Percentiles rank a stretch among this genome's conserved stretches.
phyloP scores from a whole-genome alignment of 1,140 invertebrate species.

The Chironomus striatipennis region DNA sequence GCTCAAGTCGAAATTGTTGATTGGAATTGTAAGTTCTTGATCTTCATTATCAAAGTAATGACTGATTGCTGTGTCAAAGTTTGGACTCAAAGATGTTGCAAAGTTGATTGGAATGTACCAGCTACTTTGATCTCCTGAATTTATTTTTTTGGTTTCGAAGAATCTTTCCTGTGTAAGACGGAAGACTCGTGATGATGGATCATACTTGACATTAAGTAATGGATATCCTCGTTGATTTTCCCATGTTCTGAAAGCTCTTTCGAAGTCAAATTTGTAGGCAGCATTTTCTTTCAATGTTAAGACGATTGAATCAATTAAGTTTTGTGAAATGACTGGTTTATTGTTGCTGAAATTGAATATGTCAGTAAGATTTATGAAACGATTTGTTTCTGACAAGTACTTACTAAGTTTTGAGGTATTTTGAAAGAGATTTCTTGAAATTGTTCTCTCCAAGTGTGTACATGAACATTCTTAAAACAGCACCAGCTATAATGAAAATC shows the following conservation, averaged over 20 bases:
- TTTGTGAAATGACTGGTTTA: not conserved
- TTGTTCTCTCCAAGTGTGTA: slow-evolving; percentile 60
- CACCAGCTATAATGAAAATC: slow-evolving; percentile 41
- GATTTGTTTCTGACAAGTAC: not conserved
- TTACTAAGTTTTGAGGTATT: slow-evolving; percentile 34
- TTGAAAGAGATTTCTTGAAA: not conserved
- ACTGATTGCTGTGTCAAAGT: not conserved
- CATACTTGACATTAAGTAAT: not conserved
- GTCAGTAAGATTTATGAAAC: not conserved
- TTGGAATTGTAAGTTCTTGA: not conserved
- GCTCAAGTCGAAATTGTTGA: not conserved
- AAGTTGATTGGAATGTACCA: not conserved
- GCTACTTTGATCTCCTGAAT: not conserved
- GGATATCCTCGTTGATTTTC: not conserved
- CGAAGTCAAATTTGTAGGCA: not conserved
- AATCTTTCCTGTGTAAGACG: not conserved
- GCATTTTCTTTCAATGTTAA: not conserved
- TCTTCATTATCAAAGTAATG: not conserved
- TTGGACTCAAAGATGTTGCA: not conserved
- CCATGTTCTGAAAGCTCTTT: not conserved
- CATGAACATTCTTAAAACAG: slow-evolving; percentile 87
- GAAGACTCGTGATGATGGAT: not conserved
- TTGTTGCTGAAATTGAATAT: not conserved
- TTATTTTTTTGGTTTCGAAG: not conserved
- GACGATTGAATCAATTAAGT: not conserved